Percentiles rank a stretch among this genome's conserved stretches.
phyloP scores from a whole-genome alignment of 2,113 vertebrate genomes.

The Thalassarche chlororhynchos region DNA sequence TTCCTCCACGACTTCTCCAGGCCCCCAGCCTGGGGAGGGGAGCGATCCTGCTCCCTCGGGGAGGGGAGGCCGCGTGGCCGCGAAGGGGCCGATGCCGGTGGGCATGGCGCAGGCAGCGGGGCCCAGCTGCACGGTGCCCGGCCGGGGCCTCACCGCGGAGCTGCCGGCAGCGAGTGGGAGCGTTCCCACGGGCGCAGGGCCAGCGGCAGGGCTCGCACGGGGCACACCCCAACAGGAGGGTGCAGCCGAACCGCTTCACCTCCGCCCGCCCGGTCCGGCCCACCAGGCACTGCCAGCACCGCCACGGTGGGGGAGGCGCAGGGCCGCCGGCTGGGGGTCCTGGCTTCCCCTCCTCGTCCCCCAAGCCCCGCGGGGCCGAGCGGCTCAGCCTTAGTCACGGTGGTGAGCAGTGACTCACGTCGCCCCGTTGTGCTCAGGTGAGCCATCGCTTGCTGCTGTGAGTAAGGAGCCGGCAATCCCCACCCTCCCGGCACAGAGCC shows the following conservation, averaged over 20 bases:
- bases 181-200: slow-evolving; percentile 42
- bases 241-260: slow-evolving; percentile 5
- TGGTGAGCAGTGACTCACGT: neutral
- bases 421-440: neutral
- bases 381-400: neutral
- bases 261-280: neutral
- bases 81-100: no score
- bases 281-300: neutral
- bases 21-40: neutral
- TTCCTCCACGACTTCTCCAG: neutral
- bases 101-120: neutral
- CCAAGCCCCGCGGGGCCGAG: neutral
- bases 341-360: neutral
- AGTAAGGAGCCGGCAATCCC: neutral
- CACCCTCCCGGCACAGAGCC: rapidly evolving
- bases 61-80: neutral
- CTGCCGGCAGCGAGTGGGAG: neutral
- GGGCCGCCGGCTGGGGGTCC: neutral
- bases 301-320: rapidly evolving
- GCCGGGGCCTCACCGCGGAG: neutral
- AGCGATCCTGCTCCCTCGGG: rapidly evolving
- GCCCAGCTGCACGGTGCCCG: neutral
- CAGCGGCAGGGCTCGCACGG: neutral
- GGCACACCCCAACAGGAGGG: slow-evolving; percentile 38
- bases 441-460: neutral